Base-by-base conservation (phyloP, 1,140 invertebrate genomes). In the Brachionus paranguensis region DNA sequence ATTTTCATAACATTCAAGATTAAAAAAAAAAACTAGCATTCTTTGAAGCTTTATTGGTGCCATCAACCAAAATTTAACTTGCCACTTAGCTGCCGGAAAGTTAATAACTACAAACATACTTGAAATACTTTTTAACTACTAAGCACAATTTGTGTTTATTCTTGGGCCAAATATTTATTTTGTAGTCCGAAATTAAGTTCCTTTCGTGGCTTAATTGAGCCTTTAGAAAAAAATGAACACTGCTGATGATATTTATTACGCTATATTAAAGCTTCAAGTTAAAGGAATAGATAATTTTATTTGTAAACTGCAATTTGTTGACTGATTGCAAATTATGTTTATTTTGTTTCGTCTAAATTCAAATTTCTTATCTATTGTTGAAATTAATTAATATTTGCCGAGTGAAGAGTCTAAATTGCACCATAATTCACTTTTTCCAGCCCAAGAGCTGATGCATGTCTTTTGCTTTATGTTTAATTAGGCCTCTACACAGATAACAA, bases 291-390 rank as follows among this genome's bases (percentile, higher is more conserved):
- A 68, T 68, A 68, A 68, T 68, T 68, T 68, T 68, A 68, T 68
- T 68, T 68, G 65, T 68, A 72, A 72, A 72, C 37, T 41, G 41
- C 41, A 43, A 41, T 72, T 72, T 72, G 68, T 72, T 72, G 68
- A 72, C 68, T 72, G 68, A 72, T 72, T 72, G 68, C 29, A 72
- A 72, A 72, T 72, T 68, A 43, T 72, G 68, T 72, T 72, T 43
- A 72, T 72, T 72, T 72, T 43, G 33, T 41, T 43, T 72, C 41
- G 17, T 72, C 68, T 68, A 33, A 72, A 47, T 47, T 47, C 45
- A 12, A 47, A 47, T 47, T 72, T 72, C 41, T 41, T 29, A 33
- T 68, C 65, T 33, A 68, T 68, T 68, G 65, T 68, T 68, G 65
- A 43, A 72, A 72, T 72, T 72, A 72, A 72, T 72, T 72, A 72